Evolutionary conservation across 2,113 vertebrate genomes (phyloP).

Genomic region (Narcine bancroftii): DNA sequence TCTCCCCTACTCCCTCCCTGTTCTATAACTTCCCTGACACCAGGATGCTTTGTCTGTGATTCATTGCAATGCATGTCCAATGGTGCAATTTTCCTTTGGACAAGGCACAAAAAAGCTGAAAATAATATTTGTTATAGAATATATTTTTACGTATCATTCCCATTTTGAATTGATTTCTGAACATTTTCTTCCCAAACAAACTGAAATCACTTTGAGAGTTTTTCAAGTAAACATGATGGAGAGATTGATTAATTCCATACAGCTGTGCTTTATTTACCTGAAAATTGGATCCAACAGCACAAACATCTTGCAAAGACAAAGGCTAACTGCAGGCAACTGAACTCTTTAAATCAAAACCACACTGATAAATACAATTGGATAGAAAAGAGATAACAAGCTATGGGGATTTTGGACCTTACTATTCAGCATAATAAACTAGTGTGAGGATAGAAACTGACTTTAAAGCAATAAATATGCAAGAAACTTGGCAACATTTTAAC

Average conservation of each 20-base stretch:
- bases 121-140: neutral
- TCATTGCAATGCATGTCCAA: neutral
- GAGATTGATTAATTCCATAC: neutral
- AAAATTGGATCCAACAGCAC: neutral
- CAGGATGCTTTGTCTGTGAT: neutral
- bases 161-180: neutral
- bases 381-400: neutral
- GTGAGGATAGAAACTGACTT: neutral
- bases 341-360: neutral
- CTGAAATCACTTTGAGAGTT: neutral
- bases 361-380: neutral
- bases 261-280: constrained; percentile 18
- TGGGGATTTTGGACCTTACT: neutral
- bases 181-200: neutral
- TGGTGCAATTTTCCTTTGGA: neutral
- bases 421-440: neutral
- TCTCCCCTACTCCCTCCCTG: too few relatives aligned
- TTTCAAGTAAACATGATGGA: neutral
- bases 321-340: neutral
- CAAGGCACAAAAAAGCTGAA: neutral
- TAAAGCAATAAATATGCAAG: neutral
- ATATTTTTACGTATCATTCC: neutral
- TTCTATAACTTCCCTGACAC: too few relatives aligned
- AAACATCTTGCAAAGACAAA: neutral
- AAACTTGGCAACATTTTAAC: neutral